Evolutionary conservation across 2,113 vertebrate species (phyloP), one percentile per base, ranked within the genome.

Genomic region (Oenanthe melanoleuca): DNA sequence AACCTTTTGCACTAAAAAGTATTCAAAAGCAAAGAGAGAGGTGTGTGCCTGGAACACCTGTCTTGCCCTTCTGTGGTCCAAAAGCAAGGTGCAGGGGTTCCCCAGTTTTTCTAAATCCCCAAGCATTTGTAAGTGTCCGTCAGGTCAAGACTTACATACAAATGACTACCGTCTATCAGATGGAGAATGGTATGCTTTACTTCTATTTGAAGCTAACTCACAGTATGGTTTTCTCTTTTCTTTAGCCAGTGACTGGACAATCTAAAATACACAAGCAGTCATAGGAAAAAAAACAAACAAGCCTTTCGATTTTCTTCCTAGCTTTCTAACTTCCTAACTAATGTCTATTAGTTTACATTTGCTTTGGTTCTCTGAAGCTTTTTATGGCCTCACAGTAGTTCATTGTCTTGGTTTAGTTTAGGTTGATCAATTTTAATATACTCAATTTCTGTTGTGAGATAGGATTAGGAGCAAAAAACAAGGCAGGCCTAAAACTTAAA

Each of bases 91-190:
- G 14, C 22, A 49, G 7, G 65, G 4, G 22, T 78, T 83, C 28
- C 21, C 47, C 34, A 13, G 2, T 49, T 70, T 53, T 31, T 71
- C 23, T 28, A 7, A 44, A 23, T 25, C 29, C 33, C 47, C 3
- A 4, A 74, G 61, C 31, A 21, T 9, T 22, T 0, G 0, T 13
- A 31, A 63, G 3, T 42, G 34, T 79, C 29, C 56, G 81, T 66
- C 64, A 55, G 52, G 26, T 57, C 23, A 66, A 59, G 42, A 19
- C 3, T 74, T 50, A 8, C 4, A 12, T 20, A 34, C 33, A 24
- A 3, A 53, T 69, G 28, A 20, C 28, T 69, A 0, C 37, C 40
- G 78, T 65, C 53, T 78, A 15, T 94, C 73, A 80, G 73, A 53
- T 0, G 2, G 29, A 44, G 28, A 77, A 16, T 40, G 19, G 7